Conservation (phyloP, 1,140 invertebrate genomes). For the Hestina assimilis region DNA sequence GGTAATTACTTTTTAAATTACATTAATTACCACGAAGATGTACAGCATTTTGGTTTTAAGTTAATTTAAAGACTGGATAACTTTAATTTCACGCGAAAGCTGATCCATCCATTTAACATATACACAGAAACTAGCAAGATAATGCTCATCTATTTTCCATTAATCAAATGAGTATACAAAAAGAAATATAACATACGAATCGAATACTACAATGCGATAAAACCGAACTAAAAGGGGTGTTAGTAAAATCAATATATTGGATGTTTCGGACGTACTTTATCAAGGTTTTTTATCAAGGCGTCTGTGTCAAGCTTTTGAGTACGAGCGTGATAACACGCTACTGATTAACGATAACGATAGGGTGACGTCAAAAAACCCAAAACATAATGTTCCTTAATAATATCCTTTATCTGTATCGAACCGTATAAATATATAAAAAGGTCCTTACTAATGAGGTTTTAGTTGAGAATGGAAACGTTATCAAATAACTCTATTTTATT, state of each 20-base stretch:
- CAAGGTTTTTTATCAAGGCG: constrained; percentile 59
- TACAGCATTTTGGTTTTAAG: no score
- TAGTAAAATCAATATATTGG: constrained; percentile 67
- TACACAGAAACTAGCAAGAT: neutral
- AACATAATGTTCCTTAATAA: constrained; percentile 25
- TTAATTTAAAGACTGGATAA: no score
- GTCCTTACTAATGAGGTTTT: constrained; percentile 11
- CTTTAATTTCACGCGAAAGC: no score
- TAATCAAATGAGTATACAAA: constrained; percentile 27
- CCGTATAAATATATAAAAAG: constrained; percentile 1
- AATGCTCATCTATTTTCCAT: constrained; percentile 15
- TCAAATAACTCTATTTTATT: no score
- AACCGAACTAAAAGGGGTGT: constrained; percentile 25
- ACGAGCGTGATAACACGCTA: constrained; percentile 56
- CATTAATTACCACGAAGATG: no score
- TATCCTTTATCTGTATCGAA: constrained; percentile 14
- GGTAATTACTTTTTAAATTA: no score
- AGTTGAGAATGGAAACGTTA: neutral
- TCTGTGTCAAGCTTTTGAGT: constrained; percentile 49
- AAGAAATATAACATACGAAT: constrained; percentile 25
- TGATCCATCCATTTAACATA: no score
- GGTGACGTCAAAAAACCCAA: constrained; percentile 24
- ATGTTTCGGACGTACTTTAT: constrained; percentile 63
- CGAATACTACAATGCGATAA: constrained; percentile 23
- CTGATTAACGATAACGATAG: constrained; percentile 56